Conservation (phyloP, 2,113 vertebrate genomes). For the Pelusios castaneus region DNA sequence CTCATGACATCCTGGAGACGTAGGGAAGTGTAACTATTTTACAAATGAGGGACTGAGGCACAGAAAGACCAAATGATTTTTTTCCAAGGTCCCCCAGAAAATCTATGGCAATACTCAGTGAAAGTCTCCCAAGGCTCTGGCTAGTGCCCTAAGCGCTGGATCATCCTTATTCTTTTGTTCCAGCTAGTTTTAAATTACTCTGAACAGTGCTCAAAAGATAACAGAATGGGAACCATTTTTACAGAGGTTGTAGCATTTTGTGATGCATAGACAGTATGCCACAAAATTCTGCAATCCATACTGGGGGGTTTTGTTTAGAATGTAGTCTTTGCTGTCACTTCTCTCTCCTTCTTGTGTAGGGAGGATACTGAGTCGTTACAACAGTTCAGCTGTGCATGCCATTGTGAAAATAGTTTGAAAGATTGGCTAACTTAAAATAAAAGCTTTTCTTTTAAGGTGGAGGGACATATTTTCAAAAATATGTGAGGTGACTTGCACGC, state of each 20-base stretch:
- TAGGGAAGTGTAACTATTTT: neutral
- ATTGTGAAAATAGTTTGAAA: slow-evolving; percentile 45
- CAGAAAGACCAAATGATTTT: neutral
- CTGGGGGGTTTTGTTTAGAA: slow-evolving; percentile 18
- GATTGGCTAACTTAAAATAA: slow-evolving; percentile 15
- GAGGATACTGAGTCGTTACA: slow-evolving; percentile 39
- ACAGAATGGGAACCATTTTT: slow-evolving; percentile 1
- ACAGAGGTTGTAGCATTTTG: neutral
- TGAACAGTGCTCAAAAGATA: slow-evolving; percentile 38
- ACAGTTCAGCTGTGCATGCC: slow-evolving; percentile 17
- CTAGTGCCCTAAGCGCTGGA: neutral
- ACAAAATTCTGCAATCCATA: slow-evolving; percentile 58
- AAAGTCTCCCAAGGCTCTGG: neutral
- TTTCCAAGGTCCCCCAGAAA: neutral
- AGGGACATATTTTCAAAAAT: slow-evolving; percentile 5
- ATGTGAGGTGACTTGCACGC: fast-evolving
- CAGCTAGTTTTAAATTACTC: slow-evolving; percentile 24
- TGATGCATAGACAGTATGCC: slow-evolving; percentile 44
- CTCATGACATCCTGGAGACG: neutral
- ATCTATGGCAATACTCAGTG: neutral
- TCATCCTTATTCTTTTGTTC: neutral
- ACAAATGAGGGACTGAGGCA: neutral
- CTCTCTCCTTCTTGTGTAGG: slow-evolving; percentile 1
- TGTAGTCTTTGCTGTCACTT: slow-evolving; percentile 16
- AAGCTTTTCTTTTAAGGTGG: neutral